These are phyloP conservation scores for Aptenodytes forsteri DNA, from an alignment of 2,113 vertebrate genomes.

Conservation along the genomic window DNA sequence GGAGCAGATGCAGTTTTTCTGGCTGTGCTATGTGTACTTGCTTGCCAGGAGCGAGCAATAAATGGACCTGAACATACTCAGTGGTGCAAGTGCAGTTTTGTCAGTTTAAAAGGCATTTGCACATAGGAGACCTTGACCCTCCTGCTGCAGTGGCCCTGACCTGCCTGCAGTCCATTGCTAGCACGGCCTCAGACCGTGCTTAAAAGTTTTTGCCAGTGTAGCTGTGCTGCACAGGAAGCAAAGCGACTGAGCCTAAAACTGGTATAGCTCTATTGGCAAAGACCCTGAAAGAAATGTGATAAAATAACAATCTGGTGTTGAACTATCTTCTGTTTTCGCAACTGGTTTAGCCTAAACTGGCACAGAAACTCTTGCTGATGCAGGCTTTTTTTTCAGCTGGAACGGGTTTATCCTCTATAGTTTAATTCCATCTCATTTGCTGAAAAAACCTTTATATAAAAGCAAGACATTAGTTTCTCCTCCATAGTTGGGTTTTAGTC, in stretches of 20 bases:
- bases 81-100: not conserved
- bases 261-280: not conserved
- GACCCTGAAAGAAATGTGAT: not conserved
- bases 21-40: accelerated
- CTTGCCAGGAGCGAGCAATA: not conserved
- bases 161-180: not conserved
- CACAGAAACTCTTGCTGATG: not conserved
- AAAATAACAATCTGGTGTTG: not conserved
- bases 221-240: not conserved
- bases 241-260: not conserved
- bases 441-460: not conserved
- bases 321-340: not conserved
- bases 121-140: not conserved
- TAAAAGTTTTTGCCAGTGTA: accelerated
- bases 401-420: not conserved
- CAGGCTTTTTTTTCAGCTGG: not conserved
- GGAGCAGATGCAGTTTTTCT: not conserved
- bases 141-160: not conserved
- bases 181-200: not conserved
- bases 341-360: not conserved
- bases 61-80: not conserved
- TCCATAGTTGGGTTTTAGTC: not conserved
- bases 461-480: not conserved
- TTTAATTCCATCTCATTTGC: not conserved
- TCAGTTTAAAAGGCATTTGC: not conserved